Conservation (phyloP, 2,113 vertebrate species). For the Xiphophorus hellerii region DNA sequence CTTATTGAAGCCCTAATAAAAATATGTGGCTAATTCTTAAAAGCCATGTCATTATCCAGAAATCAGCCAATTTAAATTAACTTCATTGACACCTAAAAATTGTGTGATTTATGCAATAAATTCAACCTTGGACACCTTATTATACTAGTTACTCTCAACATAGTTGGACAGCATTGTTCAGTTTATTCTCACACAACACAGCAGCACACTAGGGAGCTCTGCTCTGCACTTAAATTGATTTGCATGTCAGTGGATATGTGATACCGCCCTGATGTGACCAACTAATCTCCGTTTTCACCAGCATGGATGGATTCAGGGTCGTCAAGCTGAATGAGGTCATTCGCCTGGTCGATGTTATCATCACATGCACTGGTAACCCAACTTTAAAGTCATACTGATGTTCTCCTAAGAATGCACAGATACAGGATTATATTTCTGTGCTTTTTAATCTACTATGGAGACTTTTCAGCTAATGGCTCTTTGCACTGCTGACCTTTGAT, state of each 20-base stretch:
- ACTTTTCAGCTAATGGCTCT: not conserved
- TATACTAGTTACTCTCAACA: no score
- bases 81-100: no score
- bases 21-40: no score
- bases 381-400: not conserved
- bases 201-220: no score
- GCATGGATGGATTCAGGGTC: slow-evolving; percentile 98
- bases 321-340: slow-evolving; percentile 97
- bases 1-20: no score
- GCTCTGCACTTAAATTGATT: not conserved
- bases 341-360: slow-evolving; percentile 94
- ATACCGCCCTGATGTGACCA: not conserved
- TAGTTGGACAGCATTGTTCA: no score
- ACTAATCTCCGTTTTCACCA: slow-evolving; percentile 63
- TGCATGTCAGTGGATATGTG: slow-evolving; percentile 9
- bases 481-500: not conserved
- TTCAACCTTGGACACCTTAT: no score
- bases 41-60: no score
- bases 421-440: not conserved
- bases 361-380: slow-evolving; percentile 94
- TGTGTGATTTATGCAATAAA: no score
- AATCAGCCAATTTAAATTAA: no score
- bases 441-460: slow-evolving; percentile 6
- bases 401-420: not conserved
- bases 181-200: no score